Base-by-base conservation (phyloP, 2,888 invertebrate species). In the Tuta absoluta region DNA sequence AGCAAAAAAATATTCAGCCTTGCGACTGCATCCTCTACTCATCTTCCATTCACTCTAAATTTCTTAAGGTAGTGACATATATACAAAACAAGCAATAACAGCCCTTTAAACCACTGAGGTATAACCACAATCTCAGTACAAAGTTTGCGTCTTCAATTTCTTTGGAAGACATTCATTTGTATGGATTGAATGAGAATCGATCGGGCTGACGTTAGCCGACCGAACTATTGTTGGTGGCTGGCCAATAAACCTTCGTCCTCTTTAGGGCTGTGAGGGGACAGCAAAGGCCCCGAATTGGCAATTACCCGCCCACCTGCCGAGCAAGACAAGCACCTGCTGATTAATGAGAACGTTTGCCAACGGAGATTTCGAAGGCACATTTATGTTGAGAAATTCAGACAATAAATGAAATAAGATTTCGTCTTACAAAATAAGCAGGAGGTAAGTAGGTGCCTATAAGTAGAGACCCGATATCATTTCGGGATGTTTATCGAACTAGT, bases 231-330 rank as follows among this genome's bases (percentile, higher is more conserved):
- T 66, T 21, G 33, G 58, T 41, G 56, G 66, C 56, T 41, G 41
- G 58, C 49, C 66, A 66, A 66, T 66, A 66, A 66, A 63, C 56
- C 57, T 61, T 49, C 60, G 56, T 41, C 60, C 58, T 48, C 63
- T 63, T 66, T 56, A 64, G 63, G 49, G 66, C 62, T 24, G 62
- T 41, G 62, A 51, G 63, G 59, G 65, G 59, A 51, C 59, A 57
- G 51, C 23, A 61, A 17, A 7, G 17, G 45, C 33, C 56, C 63
- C 65, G 53, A 62, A 66, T 66, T 64, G 58, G 62, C 66, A 66
- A 66, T 66, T 66, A 66, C 62, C 41, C 33, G 63, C 21, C 45
- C 48, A 49, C 49, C 64, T 48, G 63, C 60, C 63, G 19, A 4
- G 41, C 21, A n/a, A 62, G 63, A 62, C 61, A 41, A 64, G 62